Percentiles rank a stretch among this genome's conserved stretches.
Conservation (phyloP, 2,888 invertebrate genomes). For the Caenorhabditis imperialis region DNA sequence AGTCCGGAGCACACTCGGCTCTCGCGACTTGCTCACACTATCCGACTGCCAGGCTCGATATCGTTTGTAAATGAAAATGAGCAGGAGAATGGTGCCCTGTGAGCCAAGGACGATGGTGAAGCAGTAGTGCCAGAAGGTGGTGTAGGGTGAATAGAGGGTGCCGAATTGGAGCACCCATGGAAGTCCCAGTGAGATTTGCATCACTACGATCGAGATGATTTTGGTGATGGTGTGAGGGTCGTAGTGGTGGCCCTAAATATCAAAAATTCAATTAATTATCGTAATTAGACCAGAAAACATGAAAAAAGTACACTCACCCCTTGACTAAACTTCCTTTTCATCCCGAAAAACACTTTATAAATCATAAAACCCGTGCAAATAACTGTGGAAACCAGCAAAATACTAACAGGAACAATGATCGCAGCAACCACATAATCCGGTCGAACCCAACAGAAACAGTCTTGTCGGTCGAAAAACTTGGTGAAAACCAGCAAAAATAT, state of each 20-base stretch:
- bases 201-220: constrained; percentile 60
- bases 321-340: constrained; percentile 43
- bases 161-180: constrained; percentile 73
- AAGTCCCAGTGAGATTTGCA: constrained; percentile 68
- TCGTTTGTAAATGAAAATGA: constrained; percentile 61
- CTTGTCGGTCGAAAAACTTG: constrained; percentile 67
- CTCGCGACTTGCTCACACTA: constrained; percentile 31
- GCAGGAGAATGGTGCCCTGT: constrained; percentile 62
- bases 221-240: constrained; percentile 51
- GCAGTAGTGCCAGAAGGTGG: constrained; percentile 68
- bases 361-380: constrained; percentile 63
- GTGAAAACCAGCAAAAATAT: constrained; percentile 57
- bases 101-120: constrained; percentile 70
- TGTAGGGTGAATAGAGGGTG: constrained; percentile 64
- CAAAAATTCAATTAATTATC: too few species aligned
- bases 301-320: constrained; percentile 23
- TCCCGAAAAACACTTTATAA: constrained; percentile 55
- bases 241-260: constrained; percentile 45
- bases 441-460: constrained; percentile 72
- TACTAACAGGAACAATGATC: constrained; percentile 66
- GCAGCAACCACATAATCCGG: constrained; percentile 65
- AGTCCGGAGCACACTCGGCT: constrained; percentile 8
- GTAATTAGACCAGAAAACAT: too few species aligned
- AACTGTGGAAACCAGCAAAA: constrained; percentile 63
- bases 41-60: constrained; percentile 26